A percentile compares a stretch with the other conserved stretches of the same genome.
Conservation (phyloP, 2,888 invertebrate genomes). For the Boloria euphrosyne region DNA sequence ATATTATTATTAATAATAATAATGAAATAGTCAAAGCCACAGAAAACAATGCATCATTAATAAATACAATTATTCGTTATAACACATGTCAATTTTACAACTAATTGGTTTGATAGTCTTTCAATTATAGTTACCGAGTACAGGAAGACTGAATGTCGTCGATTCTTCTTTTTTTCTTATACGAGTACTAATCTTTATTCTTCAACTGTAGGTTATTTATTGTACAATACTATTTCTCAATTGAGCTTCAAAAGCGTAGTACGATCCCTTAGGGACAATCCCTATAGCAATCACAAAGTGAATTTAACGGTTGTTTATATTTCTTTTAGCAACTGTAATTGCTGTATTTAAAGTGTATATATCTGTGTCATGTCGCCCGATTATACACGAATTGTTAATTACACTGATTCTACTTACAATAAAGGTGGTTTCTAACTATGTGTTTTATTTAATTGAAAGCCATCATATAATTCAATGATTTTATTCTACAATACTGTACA, state of each 20-base stretch:
- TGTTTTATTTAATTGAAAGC: not conserved
- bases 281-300: conserved; percentile 24
- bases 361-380: conserved; percentile 18
- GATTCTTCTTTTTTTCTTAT: conserved; percentile 22
- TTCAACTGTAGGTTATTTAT: conserved; percentile 15
- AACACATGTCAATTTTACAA: conserved; percentile 44
- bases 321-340: conserved; percentile 13
- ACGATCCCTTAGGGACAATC: conserved; percentile 28
- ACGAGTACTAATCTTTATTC: conserved; percentile 8
- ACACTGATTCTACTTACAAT: conserved; percentile 69
- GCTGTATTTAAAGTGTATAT: conserved; percentile 16
- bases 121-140: conserved; percentile 45
- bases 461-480: no score
- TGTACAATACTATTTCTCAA: conserved; percentile 17
- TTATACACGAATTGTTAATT: conserved; percentile 53
- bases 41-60: not conserved
- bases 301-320: conserved; percentile 39
- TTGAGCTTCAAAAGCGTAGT: conserved; percentile 32
- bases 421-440: conserved; percentile 64
- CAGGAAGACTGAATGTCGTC: conserved; percentile 53
- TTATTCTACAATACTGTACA: no score
- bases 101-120: conserved; percentile 37
- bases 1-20: no score
- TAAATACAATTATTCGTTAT: conserved; percentile 7
- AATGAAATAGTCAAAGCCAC: not conserved